phyloP scores from a whole-genome alignment of 2,797 vertebrate genomes.

The Anisognathus igniventris region DNA sequence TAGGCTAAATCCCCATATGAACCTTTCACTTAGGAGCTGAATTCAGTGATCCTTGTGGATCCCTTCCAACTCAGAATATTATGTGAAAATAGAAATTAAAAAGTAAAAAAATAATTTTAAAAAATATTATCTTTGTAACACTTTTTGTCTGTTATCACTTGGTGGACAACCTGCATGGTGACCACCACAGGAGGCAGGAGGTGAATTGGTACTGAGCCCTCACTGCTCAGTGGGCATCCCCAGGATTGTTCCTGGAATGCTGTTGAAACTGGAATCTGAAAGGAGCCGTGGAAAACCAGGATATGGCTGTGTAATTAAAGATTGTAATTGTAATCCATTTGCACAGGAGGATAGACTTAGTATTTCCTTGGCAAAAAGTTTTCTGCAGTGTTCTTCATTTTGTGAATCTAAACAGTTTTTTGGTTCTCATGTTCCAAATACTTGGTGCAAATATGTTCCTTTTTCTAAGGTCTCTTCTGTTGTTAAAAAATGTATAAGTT shows the following conservation, averaged over 20 bases:
- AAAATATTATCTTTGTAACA: neutral
- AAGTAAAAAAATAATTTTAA: no score
- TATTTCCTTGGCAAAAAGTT: neutral
- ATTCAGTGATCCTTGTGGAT: neutral
- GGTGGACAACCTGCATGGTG: accelerated
- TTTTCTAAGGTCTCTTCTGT: neutral
- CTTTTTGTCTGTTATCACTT: neutral
- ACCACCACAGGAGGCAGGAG: neutral
- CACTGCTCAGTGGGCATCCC: neutral
- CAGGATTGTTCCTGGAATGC: neutral
- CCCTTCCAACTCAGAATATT: neutral
- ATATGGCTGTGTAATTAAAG: neutral
- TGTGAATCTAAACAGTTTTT: neutral
- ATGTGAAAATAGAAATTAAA: neutral
- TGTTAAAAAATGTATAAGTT: neutral
- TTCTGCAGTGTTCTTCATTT: neutral
- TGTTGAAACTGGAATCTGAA: neutral
- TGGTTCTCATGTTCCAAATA: neutral
- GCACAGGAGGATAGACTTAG: neutral
- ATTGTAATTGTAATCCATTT: neutral
- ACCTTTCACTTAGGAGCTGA: neutral
- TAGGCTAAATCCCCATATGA: neutral
- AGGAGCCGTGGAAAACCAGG: neutral
- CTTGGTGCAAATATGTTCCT: neutral
- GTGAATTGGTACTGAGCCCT: neutral